Base-by-base conservation (phyloP, 1,140 invertebrate genomes). In the Pemphigus obesinymphae region DNA sequence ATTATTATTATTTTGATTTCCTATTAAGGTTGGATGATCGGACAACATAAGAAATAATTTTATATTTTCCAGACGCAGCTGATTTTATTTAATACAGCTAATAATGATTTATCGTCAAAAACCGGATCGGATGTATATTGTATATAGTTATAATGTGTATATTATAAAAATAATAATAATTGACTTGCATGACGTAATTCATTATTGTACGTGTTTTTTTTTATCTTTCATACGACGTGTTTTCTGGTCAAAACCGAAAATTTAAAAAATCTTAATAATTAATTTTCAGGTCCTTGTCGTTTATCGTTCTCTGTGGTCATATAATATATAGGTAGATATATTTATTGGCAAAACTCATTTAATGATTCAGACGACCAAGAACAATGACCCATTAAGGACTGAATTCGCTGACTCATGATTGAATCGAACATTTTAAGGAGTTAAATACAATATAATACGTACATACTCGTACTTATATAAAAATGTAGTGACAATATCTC, bases 351-450 rank as follows among this genome's bases (percentile, higher is more conserved):
- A 73, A 73, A 73, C 45, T 43, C 17, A 73, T 50, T 31, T 50
- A 50, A 48, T 34, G 13, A 45, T 78, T 55, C 31, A 11, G 37
- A 6, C 40, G 34, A 53, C 34, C 11, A 58, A 78, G 73, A 78
- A 78, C 73, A 78, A 78, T 78, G 73, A 78, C 53, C 73, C 31
- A 78, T 78, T 78, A 78, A 58, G 34, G 43, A 58, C 6, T 20
- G 20, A 37, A 78, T 58, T 78, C n/a, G 73, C 53, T 40, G 73
- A 78, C 31, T 78, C 73, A 78, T 58, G 72, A 75, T 75, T 55
- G 48, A 75, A 75, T 75, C 17, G 72, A n/a, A 78, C 23, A 78
- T 58, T 58, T 58, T 37, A 29, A 15, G 70, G 50, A 73, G 13
- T 7, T 53, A 50, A 75, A 75, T n/a, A n/a, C n/a, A n/a, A n/a